Evolutionary conservation across 2,888 invertebrate genomes (phyloP).

Genomic region (Zelleria hepariella): DNA sequence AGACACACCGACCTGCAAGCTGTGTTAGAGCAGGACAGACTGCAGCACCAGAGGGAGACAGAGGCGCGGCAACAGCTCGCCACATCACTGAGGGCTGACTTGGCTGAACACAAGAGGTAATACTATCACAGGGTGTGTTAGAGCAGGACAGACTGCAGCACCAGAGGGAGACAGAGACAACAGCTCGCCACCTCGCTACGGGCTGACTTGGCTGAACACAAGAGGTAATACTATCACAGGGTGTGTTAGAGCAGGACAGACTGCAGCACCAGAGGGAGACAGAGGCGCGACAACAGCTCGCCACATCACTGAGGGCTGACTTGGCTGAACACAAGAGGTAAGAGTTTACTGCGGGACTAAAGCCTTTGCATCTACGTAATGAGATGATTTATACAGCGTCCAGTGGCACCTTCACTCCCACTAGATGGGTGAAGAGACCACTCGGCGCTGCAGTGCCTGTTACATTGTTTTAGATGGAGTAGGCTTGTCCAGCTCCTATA

Average conservation of each 20-base stretch:
- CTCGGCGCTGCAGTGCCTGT: too few species aligned
- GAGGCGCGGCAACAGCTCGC: constrained; percentile 37
- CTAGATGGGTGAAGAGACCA: too few species aligned
- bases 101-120: constrained; percentile 46
- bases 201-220: constrained; percentile 41
- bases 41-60: constrained; percentile 43
- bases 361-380: too few species aligned
- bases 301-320: neutral
- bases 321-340: neutral
- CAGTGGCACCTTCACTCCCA: too few species aligned
- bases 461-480: too few species aligned
- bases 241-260: too few species aligned
- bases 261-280: neutral
- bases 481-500: too few species aligned
- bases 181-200: constrained; percentile 38
- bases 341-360: too few species aligned
- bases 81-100: constrained; percentile 40
- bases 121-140: too few species aligned
- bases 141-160: too few species aligned
- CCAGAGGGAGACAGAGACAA: constrained; percentile 39
- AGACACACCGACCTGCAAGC: constrained; percentile 56
- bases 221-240: too few species aligned
- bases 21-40: constrained; percentile 45
- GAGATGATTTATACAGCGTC: too few species aligned
- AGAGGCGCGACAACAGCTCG: neutral